Base-by-base conservation (phyloP, 2,113 vertebrate species). In the Anguilla japonica region DNA sequence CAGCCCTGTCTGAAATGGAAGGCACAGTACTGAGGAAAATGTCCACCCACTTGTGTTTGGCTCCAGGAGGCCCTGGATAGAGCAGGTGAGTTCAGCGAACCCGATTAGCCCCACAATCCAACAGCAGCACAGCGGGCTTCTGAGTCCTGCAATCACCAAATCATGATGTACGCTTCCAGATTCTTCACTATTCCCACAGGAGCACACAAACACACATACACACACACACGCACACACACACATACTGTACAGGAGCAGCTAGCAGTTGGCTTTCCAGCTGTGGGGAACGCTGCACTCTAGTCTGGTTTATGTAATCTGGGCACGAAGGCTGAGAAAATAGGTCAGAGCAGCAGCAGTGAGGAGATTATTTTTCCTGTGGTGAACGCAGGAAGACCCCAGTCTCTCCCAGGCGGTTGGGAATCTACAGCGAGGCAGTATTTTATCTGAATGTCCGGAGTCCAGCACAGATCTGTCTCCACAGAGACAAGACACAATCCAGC, bases 171-270 rank as follows among this genome's bases (percentile, higher is more conserved):
- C n/a, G 63, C n/a, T 22, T n/a, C 26, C 20, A 71, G 26, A 7
- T 71, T 16, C 6, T 71, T 7, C 26, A 71, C 63, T 26, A 20
- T 3, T 71, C 26, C 1, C 26, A 71, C 63, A 71, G 3, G n/a
- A 26, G 4, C 0, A 71, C 63, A 71, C 26, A n/a, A 0, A n/a
- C 3, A 75, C 60, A 26, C 22, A 67, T 7, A 67, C 18, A 67
- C 71, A 75, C 71, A 34, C n/a, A 75, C 71, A 75, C 71, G 34
- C 26, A 75, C n/a, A 75, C n/a, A 75, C 71, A 75, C 67, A n/a
- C 71, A 75, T 6, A 34, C 71, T 67, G 60, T 26, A 20, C 60
- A 26, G 60, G 1, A 67, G 60, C 60, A 67, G 22, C 8, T 67
- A 67, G 22, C 60, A 8, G 60, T 26, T 67, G 60, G n/a, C 71